Evolutionary conservation across 2,113 vertebrate genomes (phyloP).

Genomic region (Microtus ochrogaster): DNA sequence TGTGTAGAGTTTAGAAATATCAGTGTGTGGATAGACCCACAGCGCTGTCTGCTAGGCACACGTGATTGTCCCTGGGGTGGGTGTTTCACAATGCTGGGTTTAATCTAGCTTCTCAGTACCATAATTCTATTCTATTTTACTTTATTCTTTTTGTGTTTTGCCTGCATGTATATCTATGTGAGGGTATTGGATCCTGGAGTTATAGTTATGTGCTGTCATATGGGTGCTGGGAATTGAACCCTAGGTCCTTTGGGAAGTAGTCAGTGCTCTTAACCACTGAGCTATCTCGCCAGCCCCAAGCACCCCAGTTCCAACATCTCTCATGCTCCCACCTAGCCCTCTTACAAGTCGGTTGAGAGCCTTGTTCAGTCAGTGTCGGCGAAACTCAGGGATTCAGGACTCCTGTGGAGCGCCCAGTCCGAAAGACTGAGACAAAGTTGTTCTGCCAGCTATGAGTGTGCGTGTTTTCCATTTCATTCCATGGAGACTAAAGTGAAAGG

Average conservation of each 20-base stretch:
- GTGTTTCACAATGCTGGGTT: not conserved
- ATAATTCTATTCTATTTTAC: too few relatives aligned
- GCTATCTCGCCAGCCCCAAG: too few relatives aligned
- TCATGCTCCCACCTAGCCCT: not conserved
- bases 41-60: not conserved
- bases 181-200: too few relatives aligned
- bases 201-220: too few relatives aligned
- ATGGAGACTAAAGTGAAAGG: too few relatives aligned
- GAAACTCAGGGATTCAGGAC: not conserved
- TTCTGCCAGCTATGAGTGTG: not conserved
- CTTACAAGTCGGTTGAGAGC: not conserved
- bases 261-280: too few relatives aligned
- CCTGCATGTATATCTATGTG: too few relatives aligned
- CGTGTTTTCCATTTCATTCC: not conserved
- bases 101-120: not conserved
- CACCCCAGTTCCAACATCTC: too few relatives aligned
- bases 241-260: too few relatives aligned
- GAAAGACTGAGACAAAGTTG: not conserved
- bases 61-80: not conserved
- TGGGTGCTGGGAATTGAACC: too few relatives aligned
- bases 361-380: not conserved
- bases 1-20: not conserved
- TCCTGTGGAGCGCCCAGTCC: not conserved
- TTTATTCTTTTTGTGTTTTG: too few relatives aligned
- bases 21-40: not conserved